phyloP scores from a whole-genome alignment of 2,888 invertebrate species.

The Eilema griseolum region DNA sequence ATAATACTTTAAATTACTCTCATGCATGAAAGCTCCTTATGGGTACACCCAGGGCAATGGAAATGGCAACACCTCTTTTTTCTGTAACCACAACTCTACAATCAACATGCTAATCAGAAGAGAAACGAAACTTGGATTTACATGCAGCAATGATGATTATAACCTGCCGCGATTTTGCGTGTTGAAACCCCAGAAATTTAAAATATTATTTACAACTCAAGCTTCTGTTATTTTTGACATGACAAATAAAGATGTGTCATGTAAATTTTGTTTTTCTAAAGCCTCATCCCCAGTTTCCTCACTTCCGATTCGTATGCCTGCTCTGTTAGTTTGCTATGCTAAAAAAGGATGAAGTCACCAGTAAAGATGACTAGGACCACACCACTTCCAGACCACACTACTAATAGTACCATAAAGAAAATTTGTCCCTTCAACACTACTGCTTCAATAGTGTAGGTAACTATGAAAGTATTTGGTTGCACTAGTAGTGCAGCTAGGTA shows the following conservation, averaged over 20 bases:
- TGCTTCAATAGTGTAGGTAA: too few relatives aligned
- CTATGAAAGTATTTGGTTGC: too few relatives aligned
- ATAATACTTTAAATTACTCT: slow-evolving; percentile 1
- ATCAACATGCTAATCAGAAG: neutral
- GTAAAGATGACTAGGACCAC: too few relatives aligned
- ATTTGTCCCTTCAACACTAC: too few relatives aligned
- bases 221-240: neutral
- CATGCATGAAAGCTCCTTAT: neutral
- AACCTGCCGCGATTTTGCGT: neutral
- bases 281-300: neutral
- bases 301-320: neutral
- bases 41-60: neutral
- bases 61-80: neutral
- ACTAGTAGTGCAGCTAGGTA: too few relatives aligned
- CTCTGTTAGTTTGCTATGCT: neutral
- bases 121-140: neutral
- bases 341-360: neutral
- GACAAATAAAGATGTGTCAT: neutral
- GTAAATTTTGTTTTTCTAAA: neutral
- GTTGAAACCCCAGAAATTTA: neutral
- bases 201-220: neutral
- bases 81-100: too few relatives aligned
- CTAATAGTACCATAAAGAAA: too few relatives aligned
- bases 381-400: too few relatives aligned
- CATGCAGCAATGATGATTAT: neutral